phyloP scores from a whole-genome alignment of 2,797 vertebrate genomes.

The Urocyon cinereoargenteus region DNA sequence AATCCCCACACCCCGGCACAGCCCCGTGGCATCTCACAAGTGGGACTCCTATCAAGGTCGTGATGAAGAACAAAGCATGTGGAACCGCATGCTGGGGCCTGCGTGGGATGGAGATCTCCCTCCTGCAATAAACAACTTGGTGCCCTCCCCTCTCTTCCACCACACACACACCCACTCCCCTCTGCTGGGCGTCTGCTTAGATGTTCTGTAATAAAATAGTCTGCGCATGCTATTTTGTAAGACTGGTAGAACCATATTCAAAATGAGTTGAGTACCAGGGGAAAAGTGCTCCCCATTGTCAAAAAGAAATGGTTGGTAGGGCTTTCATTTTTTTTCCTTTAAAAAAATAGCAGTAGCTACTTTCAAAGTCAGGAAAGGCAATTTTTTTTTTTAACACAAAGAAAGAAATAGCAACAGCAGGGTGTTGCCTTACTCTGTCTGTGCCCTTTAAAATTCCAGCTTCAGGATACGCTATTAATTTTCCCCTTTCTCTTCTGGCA shows the following conservation, averaged over 20 bases:
- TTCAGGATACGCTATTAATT: slow-evolving; percentile 79
- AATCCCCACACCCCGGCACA: background rate
- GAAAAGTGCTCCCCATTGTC: slow-evolving; percentile 79
- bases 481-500: slow-evolving; percentile 68
- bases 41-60: background rate
- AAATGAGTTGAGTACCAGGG: slow-evolving; percentile 77
- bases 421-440: slow-evolving; percentile 79
- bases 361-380: slow-evolving; percentile 86
- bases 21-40: background rate
- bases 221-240: slow-evolving; percentile 31
- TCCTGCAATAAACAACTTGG: background rate
- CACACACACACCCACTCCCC: background rate
- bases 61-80: background rate
- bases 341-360: slow-evolving; percentile 77
- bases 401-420: slow-evolving; percentile 81
- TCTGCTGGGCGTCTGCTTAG: background rate
- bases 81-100: background rate
- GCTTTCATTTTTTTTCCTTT: slow-evolving; percentile 83
- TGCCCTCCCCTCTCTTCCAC: rapidly evolving
- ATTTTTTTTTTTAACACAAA: slow-evolving; percentile 81
- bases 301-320: slow-evolving; percentile 81
- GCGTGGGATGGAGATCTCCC: background rate
- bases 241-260: slow-evolving; percentile 69
- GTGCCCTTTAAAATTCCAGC: slow-evolving; percentile 79
- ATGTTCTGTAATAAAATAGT: slow-evolving; percentile 45